These are phyloP conservation scores for Phragmatobia fuliginosa DNA, from an alignment of 2,888 invertebrate species.

Conservation along the genomic window DNA sequence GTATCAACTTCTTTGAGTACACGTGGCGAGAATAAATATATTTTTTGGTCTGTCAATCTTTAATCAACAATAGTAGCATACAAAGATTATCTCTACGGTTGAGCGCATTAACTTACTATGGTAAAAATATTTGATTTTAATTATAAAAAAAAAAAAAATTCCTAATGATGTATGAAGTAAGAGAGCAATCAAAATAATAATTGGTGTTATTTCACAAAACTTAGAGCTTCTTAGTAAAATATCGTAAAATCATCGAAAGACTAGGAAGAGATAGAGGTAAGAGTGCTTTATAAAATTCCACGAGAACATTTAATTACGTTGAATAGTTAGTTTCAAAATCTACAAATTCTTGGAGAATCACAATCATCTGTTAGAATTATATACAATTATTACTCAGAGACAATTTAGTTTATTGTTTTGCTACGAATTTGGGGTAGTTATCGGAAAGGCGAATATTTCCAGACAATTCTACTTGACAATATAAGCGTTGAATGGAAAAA, in stretches of 20 bases:
- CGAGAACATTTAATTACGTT: too few relatives aligned
- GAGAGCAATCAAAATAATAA: too few relatives aligned
- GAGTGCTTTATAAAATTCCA: too few relatives aligned
- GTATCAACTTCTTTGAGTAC: constrained; percentile 6
- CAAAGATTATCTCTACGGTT: not conserved
- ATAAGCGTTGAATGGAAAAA: too few relatives aligned
- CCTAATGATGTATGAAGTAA: not conserved
- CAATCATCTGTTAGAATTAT: too few relatives aligned
- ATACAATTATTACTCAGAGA: not conserved
- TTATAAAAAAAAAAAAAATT: too few relatives aligned
- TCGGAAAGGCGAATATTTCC: too few relatives aligned
- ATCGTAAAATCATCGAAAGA: not conserved
- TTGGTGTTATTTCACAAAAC: not conserved
- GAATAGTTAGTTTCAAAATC: too few relatives aligned
- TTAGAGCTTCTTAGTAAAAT: not conserved
- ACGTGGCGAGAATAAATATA: not conserved
- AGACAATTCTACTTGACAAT: too few relatives aligned
- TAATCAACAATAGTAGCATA: constrained; percentile 5
- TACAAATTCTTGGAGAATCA: too few relatives aligned
- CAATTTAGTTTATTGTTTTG: too few relatives aligned
- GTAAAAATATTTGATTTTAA: not conserved
- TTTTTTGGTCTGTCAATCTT: not conserved
- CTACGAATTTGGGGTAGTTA: too few relatives aligned
- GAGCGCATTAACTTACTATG: not conserved
- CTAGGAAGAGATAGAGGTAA: not conserved